Evolutionary conservation across 1,140 invertebrate species (phyloP).

Genomic region (Zaprionus capensis): DNA sequence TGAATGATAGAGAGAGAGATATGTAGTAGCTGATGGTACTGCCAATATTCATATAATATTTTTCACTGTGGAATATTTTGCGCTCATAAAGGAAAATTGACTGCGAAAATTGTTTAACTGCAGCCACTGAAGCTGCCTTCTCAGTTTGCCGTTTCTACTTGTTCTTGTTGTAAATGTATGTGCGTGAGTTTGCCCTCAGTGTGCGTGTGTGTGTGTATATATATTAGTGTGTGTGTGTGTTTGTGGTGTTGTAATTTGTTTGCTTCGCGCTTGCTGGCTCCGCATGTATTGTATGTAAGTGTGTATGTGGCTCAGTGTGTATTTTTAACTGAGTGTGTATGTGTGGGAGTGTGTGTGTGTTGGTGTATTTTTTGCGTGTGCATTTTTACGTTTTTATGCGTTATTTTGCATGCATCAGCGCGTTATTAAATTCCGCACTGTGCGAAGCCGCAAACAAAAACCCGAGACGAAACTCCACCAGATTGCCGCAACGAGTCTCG

Average conservation of each 20-base stretch:
- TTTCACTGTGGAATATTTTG: conserved; percentile 73
- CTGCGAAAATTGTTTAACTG: conserved; percentile 80
- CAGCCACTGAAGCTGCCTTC: conserved; percentile 41
- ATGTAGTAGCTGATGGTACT: conserved; percentile 43
- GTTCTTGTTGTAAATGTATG: neutral
- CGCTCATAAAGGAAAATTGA: conserved; percentile 81
- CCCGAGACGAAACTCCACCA: conserved; percentile 29
- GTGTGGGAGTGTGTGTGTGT: conserved; percentile 21
- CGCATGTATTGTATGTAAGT: too few species aligned
- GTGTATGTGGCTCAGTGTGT: neutral
- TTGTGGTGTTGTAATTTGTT: conserved; percentile 2
- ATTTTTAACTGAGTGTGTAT: neutral
- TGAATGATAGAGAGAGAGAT: neutral
- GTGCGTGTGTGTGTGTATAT: conserved; percentile 11
- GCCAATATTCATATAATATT: conserved; percentile 79
- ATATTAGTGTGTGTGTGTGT: conserved; percentile 1
- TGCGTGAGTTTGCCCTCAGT: neutral
- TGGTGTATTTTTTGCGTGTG: conserved; percentile 54
- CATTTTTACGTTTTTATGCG: conserved; percentile 78
- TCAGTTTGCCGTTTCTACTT: conserved; percentile 24
- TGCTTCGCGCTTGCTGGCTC: too few species aligned
- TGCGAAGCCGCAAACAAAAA: conserved; percentile 52
- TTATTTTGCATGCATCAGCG: conserved; percentile 81
- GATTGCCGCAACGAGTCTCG: conserved; percentile 29
- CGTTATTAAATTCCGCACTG: conserved; percentile 77